Base-by-base conservation (phyloP, 2,797 vertebrate genomes). In the Neostethus bicornis region DNA sequence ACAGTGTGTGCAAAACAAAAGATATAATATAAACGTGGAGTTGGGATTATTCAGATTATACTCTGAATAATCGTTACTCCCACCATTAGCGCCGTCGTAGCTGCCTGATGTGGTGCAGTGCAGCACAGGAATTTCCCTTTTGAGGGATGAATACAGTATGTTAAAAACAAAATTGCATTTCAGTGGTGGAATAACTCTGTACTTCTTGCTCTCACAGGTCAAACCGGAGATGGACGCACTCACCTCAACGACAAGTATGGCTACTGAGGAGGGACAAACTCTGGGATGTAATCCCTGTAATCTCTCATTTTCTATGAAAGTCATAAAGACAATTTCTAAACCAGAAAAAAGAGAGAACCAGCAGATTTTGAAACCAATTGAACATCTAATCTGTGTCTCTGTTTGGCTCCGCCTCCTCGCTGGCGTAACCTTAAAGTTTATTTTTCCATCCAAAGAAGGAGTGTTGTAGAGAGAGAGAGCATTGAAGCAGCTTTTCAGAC, bases 221-320 rank as follows among this genome's bases (percentile, higher is more conserved):
- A 98, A 87, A 94, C 90, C 0, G 96, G 97, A 68, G 97, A 99
- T 41, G 97, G 97, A 19, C 94, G 94, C 79, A 98, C 96, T 16
- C 94, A 98, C 84, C 93, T 99, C 17, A 99, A 99, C 65, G 96
- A 97, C 46, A 98, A 98, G 79, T 99, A 94, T 0, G 96, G 96
- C 78, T 99, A 98, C 86, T 99, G 71, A 95, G 55, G 34, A 42
- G 29, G 48, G 19, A 35, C n/a, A 12, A n/a, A n/a, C 66, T 61
- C 61, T 42, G 65, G 69, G 62, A 59, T 56, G 44, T 8, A 5
- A 29, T 74, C 75, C 75, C n/a, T n/a, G n/a, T n/a, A n/a, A n/a
- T n/a, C n/a, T n/a, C n/a, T n/a, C n/a, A n/a, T n/a, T n/a, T n/a
- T n/a, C n/a, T n/a, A n/a, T n/a, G n/a, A n/a, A n/a, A n/a, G n/a